These are phyloP conservation scores for Cydia amplana DNA, from an alignment of 1,140 invertebrate species.

Conservation along the genomic window DNA sequence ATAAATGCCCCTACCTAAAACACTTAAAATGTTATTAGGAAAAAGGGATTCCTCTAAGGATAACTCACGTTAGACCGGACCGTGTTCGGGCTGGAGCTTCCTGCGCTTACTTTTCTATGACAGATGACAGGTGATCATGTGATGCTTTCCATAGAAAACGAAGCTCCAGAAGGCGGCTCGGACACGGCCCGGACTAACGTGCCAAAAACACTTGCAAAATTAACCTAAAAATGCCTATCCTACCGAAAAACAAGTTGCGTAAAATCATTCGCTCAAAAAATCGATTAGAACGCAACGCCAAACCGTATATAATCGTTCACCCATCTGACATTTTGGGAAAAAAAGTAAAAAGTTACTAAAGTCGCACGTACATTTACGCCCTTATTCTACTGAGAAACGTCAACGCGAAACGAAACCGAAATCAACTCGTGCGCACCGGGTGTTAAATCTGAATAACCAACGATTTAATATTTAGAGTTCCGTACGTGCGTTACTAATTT, in stretches of 20 bases:
- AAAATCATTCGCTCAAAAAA: background rate
- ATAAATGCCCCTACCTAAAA: too few species aligned
- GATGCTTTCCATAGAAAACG: too few species aligned
- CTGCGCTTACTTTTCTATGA: too few species aligned
- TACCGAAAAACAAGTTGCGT: background rate
- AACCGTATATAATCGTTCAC: conserved; percentile 1
- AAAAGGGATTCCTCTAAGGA: too few species aligned
- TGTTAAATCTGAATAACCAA: conserved; percentile 9
- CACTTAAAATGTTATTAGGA: too few species aligned
- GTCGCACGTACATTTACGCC: background rate
- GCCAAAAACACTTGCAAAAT: too few species aligned
- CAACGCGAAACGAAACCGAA: conserved; percentile 10
- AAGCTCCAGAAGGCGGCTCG: too few species aligned
- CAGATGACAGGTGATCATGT: too few species aligned
- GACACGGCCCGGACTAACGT: too few species aligned
- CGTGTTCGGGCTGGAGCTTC: too few species aligned
- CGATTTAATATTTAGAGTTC: conserved; percentile 12
- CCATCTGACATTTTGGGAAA: background rate
- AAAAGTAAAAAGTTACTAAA: background rate
- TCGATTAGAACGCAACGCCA: background rate
- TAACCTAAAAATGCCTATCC: background rate
- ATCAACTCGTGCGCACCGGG: conserved; percentile 25
- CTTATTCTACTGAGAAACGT: background rate
- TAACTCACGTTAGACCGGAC: too few species aligned
- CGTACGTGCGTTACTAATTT: too few species aligned